These are phyloP conservation scores for Hypselothyrea guttata DNA, from an alignment of 2,888 invertebrate species.

Conservation along the genomic window DNA sequence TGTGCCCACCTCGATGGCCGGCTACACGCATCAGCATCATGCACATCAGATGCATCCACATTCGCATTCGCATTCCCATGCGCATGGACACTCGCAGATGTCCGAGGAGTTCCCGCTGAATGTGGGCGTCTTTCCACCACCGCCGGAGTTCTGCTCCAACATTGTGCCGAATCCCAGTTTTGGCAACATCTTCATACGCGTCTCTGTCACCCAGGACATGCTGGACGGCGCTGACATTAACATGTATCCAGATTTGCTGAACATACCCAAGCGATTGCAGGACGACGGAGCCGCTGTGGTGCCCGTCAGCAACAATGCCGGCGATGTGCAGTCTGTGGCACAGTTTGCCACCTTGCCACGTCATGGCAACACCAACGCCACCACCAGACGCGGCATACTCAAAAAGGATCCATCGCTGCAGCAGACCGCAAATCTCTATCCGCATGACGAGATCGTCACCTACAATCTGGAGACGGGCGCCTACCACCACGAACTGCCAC, in stretches of 20 bases:
- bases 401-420: conserved; percentile 81
- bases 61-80: conserved; percentile 44
- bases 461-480: conserved; percentile 81
- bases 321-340: conserved; percentile 52
- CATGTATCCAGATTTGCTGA: conserved; percentile 91
- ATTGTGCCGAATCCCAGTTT: conserved; percentile 81
- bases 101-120: conserved; percentile 83
- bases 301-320: conserved; percentile 31
- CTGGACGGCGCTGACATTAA: conserved; percentile 84
- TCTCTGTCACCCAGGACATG: conserved; percentile 89
- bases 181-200: conserved; percentile 92
- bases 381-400: conserved; percentile 81
- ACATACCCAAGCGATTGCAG: conserved; percentile 85
- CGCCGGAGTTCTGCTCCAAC: conserved; percentile 84
- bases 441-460: conserved; percentile 82
- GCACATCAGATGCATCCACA: conserved; percentile 27
- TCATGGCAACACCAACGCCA: conserved; percentile 46
- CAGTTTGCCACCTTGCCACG: conserved; percentile 83
- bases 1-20: conserved; percentile 74
- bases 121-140: conserved; percentile 84
- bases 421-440: conserved; percentile 78
- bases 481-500: conserved; percentile 69
- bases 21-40: conserved; percentile 31
- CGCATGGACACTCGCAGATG: conserved; percentile 68
- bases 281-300: conserved; percentile 45